These are phyloP conservation scores for Sorex maritimensis DNA, from an alignment of 2,797 vertebrate species.

Conservation along the genomic window DNA sequence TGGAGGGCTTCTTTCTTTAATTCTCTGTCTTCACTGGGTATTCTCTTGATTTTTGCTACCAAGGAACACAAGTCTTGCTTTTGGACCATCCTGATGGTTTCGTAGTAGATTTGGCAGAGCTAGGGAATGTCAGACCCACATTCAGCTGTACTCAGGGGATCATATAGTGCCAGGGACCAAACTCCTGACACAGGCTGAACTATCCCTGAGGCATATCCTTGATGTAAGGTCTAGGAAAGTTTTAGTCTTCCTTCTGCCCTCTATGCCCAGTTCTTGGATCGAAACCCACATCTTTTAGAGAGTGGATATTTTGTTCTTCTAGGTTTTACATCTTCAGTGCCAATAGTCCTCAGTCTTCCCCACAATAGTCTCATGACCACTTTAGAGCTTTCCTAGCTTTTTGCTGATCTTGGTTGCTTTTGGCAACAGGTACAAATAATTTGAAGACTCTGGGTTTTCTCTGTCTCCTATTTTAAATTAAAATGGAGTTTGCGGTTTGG, in stretches of 20 bases:
- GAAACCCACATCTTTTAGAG: not conserved
- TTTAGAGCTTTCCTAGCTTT: not conserved
- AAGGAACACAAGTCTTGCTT: not conserved
- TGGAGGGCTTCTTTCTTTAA: not conserved
- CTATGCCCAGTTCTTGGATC: not conserved
- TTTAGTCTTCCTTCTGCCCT: not conserved
- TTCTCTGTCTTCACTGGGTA: not conserved
- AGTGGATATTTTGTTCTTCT: not conserved
- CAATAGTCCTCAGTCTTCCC: rapidly evolving
- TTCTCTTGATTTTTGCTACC: not conserved
- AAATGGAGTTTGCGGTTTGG: conserved; percentile 17
- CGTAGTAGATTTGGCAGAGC: too few relatives aligned
- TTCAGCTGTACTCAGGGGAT: too few relatives aligned
- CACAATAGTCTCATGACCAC: not conserved
- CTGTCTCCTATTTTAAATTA: conserved; percentile 61
- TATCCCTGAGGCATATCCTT: too few relatives aligned
- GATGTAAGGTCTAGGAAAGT: too few relatives aligned
- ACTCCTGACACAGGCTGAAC: too few relatives aligned
- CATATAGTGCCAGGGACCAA: too few relatives aligned
- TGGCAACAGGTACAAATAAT: not conserved
- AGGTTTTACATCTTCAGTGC: not conserved
- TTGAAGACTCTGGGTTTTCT: conserved; percentile 58
- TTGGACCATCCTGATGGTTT: not conserved
- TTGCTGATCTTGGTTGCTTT: not conserved
- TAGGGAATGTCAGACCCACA: too few relatives aligned